Evolutionary conservation across 2,113 vertebrate genomes (phyloP).

Genomic region (Phainopepla nitens): DNA sequence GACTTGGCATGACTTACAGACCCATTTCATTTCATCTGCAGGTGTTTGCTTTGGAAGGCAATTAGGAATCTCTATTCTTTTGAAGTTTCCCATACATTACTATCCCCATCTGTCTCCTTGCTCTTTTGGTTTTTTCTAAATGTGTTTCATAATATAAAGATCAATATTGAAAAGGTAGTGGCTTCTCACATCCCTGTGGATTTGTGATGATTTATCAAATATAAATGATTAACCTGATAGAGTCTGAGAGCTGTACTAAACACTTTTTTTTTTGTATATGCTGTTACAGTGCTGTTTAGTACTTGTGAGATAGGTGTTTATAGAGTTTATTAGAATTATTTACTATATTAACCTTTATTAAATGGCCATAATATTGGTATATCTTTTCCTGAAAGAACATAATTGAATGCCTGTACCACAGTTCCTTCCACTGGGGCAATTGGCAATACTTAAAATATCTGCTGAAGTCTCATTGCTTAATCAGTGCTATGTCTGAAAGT

Average conservation of each 20-base stretch:
- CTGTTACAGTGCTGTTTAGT: not conserved
- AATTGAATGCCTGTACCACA: not conserved
- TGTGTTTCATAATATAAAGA: not conserved
- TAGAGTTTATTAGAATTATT: not conserved
- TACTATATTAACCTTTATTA: not conserved
- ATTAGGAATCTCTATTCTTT: not conserved
- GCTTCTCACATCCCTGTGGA: not conserved
- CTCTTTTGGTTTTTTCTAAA: not conserved
- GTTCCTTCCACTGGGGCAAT: not conserved
- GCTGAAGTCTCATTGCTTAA: not conserved
- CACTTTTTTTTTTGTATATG: not conserved
- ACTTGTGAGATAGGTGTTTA: not conserved
- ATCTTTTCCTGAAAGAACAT: not conserved
- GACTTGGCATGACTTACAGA: not conserved
- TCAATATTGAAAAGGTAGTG: not conserved
- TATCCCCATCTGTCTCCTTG: not conserved
- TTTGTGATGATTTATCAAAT: not conserved
- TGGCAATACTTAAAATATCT: not conserved
- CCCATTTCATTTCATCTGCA: not conserved
- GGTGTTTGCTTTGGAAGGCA: slow-evolving; percentile 27
- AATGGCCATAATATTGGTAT: not conserved
- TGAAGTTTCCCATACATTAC: not conserved
- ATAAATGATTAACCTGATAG: not conserved
- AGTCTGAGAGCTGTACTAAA: not conserved
- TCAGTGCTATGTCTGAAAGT: not conserved